Conservation (phyloP, 1,140 invertebrate species). For the Vanessa tameamea region DNA sequence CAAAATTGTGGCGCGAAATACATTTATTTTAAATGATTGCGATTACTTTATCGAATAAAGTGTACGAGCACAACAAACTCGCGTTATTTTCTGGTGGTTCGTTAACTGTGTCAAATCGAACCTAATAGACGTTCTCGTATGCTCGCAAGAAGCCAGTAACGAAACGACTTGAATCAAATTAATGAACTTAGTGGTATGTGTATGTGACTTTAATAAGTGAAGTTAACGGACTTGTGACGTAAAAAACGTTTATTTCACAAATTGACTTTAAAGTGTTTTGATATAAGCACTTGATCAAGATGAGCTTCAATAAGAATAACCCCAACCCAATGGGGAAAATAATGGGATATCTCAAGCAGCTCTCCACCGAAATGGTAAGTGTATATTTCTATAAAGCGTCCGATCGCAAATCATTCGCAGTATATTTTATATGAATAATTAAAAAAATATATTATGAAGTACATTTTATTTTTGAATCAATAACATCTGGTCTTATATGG, state of each 20-base stretch:
- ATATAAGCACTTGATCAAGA: slow-evolving; percentile 44
- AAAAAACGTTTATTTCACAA: slow-evolving; percentile 46
- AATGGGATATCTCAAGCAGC: slow-evolving; percentile 76
- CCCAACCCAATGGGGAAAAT: slow-evolving; percentile 76
- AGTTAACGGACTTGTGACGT: slow-evolving; percentile 66
- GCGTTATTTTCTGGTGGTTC: slow-evolving; percentile 35
- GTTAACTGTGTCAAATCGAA: slow-evolving; percentile 60
- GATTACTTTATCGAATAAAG: slow-evolving; percentile 36
- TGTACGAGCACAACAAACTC: slow-evolving; percentile 34
- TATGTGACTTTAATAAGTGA: slow-evolving; percentile 54
- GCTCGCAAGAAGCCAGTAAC: slow-evolving; percentile 32
- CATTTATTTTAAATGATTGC: slow-evolving; percentile 57
- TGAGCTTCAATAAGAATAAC: slow-evolving; percentile 80
- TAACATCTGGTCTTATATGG: too few relatives aligned
- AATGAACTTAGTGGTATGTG: slow-evolving; percentile 56
- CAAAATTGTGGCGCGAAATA: slow-evolving; percentile 59
- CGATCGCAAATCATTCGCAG: not conserved
- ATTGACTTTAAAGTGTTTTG: slow-evolving; percentile 33
- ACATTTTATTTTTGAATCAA: too few relatives aligned
- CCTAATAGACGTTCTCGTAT: slow-evolving; percentile 35
- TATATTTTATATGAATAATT: too few relatives aligned
- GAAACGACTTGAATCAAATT: slow-evolving; percentile 23
- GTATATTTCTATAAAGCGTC: not conserved
- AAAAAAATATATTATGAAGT: not conserved
- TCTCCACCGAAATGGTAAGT: slow-evolving; percentile 79